Percentiles rank a stretch among this genome's conserved stretches.
Conservation (phyloP, 1,140 invertebrate genomes). For the Dinoponera quadriceps region DNA sequence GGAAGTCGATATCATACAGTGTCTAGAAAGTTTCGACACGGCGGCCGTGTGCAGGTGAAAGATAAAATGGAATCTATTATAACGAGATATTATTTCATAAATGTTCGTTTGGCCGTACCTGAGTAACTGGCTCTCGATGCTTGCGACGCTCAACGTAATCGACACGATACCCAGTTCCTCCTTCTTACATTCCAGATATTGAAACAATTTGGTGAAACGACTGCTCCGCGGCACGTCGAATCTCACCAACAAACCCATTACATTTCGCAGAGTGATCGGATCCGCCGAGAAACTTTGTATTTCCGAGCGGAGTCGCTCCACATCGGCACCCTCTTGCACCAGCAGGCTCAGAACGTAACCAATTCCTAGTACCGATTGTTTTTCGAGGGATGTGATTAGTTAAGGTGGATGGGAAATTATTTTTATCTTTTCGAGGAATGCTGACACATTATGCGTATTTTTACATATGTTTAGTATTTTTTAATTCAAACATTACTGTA, state of each 20-base stretch:
- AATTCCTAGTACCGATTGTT: conserved; percentile 51
- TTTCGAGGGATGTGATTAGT: background rate
- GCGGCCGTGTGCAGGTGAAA: no score
- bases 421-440: no score
- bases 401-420: background rate
- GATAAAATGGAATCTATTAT: background rate
- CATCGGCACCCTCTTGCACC: conserved; percentile 61
- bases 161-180: conserved; percentile 59
- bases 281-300: conserved; percentile 67
- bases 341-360: conserved; percentile 66
- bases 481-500: no score
- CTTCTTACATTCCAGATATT: conserved; percentile 63
- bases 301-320: conserved; percentile 36
- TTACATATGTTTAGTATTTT: no score
- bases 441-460: no score
- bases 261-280: conserved; percentile 57
- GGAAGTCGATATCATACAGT: background rate
- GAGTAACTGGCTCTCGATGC: conserved; percentile 71
- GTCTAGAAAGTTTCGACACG: no score
- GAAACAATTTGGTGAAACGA: conserved; percentile 60
- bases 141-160: conserved; percentile 57
- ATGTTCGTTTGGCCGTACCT: conserved; percentile 50
- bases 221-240: conserved; percentile 65
- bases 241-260: conserved; percentile 66
- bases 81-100: conserved; percentile 1